Evolutionary conservation across 37 sponge, comb jelly and placozoan species (phyloP).

Genomic region (Cliona cf. orientalis): DNA sequence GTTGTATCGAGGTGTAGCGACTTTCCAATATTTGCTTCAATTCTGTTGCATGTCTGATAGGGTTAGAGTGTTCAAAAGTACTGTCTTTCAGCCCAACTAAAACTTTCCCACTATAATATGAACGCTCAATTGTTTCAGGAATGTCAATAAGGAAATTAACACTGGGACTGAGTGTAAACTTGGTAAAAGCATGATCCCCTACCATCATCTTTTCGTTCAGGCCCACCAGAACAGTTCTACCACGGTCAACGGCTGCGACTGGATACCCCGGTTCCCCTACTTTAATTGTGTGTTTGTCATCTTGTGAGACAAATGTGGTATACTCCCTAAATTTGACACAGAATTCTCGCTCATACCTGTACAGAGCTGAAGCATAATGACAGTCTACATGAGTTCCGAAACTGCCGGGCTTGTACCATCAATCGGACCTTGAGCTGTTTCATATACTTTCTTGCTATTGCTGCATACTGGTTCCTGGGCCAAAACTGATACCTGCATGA

Average conservation of each 20-base stretch:
- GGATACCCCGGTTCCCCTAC: conserved; percentile 70
- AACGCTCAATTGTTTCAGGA: conserved; percentile 11
- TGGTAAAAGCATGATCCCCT: conserved; percentile 50
- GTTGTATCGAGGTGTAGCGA: not conserved
- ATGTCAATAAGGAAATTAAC: conserved; percentile 34
- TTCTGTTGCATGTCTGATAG: conserved; percentile 53
- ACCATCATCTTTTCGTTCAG: conserved; percentile 14
- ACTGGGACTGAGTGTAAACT: conserved; percentile 17
- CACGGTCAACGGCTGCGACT: conserved; percentile 61
- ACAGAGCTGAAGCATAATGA: conserved; percentile 46
- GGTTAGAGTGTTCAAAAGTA: conserved; percentile 25
- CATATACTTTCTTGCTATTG: conserved; percentile 33
- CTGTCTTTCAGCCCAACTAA: conserved; percentile 17
- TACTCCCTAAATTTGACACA: conserved; percentile 16
- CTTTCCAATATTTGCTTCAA: conserved; percentile 3
- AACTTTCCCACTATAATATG: conserved; percentile 30
- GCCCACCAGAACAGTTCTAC: conserved; percentile 28
- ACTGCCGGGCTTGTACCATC: conserved; percentile 54
- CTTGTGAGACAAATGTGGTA: conserved; percentile 6
- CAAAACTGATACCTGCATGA: conserved; percentile 47
- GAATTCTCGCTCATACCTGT: conserved; percentile 51
- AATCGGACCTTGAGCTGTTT: conserved; percentile 28
- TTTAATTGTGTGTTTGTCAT: conserved; percentile 64
- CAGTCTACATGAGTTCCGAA: conserved; percentile 37
- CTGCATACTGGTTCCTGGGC: conserved; percentile 29